Conservation (phyloP, 2,113 vertebrate species). For the Sorex araneus region DNA sequence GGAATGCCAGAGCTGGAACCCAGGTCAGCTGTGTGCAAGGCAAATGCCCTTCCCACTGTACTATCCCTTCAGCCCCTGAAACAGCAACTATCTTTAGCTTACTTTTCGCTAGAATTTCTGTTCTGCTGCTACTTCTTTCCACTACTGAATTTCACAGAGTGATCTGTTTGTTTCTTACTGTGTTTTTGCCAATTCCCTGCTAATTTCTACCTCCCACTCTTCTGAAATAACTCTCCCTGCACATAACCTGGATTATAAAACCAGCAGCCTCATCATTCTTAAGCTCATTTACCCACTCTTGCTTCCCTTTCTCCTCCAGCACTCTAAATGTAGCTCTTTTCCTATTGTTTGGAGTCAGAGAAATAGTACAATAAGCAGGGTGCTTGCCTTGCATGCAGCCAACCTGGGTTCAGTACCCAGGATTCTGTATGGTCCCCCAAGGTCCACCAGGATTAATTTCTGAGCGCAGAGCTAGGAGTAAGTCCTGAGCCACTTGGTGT, state of each 20-base stretch:
- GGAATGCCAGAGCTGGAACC: no score
- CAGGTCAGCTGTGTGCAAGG: no score
- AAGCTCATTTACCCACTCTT: not conserved
- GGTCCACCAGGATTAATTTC: no score
- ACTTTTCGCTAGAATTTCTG: not conserved
- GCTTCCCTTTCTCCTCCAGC: not conserved
- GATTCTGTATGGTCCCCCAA: no score
- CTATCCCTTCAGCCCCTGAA: no score
- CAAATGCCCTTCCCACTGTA: no score
- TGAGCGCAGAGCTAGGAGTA: no score
- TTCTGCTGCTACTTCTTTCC: not conserved
- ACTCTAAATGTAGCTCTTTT: not conserved
- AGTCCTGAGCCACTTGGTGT: no score
- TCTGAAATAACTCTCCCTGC: slow-evolving; percentile 15
- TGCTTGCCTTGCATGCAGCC: no score
- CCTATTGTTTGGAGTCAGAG: no score
- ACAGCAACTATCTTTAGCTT: not conserved
- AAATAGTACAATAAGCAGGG: no score
- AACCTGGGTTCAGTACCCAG: no score
- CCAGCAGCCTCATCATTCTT: not conserved
- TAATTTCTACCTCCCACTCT: not conserved
- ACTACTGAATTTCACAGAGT: slow-evolving; percentile 9
- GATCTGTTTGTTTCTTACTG: not conserved
- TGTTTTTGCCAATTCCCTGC: not conserved
- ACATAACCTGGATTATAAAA: not conserved